phyloP scores from a whole-genome alignment of 2,797 vertebrate species.

The Eurystomus glaucurus region DNA sequence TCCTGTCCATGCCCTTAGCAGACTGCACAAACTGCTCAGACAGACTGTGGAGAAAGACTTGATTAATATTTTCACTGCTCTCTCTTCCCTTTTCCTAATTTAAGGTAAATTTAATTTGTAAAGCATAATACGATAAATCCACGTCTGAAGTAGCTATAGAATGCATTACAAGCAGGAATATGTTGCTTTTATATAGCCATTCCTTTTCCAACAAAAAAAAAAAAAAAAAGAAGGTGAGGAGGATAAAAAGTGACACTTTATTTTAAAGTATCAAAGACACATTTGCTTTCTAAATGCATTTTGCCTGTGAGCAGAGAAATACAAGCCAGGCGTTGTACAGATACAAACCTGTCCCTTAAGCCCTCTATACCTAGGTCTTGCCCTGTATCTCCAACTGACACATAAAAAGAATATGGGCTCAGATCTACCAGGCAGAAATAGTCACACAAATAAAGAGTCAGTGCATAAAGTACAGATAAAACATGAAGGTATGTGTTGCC shows the following conservation, averaged over 20 bases:
- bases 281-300: not conserved
- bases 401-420: not conserved
- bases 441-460: fast-evolving
- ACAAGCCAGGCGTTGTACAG: not conserved
- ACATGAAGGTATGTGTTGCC: not conserved
- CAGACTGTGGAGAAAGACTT: not conserved
- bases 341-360: not conserved
- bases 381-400: not conserved
- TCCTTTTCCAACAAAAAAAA: not conserved
- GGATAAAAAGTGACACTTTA: not conserved
- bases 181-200: not conserved
- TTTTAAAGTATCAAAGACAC: not conserved
- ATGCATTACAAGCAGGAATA: not conserved
- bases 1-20: not conserved
- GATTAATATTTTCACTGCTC: not conserved
- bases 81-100: not conserved
- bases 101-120: not conserved
- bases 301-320: not conserved
- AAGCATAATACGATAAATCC: not conserved
- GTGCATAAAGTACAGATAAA: not conserved
- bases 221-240: fast-evolving
- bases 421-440: not conserved
- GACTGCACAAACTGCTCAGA: not conserved
- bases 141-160: not conserved
- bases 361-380: not conserved